Base-by-base conservation (phyloP, 1,140 invertebrate genomes). In the Anastatus disparis region DNA sequence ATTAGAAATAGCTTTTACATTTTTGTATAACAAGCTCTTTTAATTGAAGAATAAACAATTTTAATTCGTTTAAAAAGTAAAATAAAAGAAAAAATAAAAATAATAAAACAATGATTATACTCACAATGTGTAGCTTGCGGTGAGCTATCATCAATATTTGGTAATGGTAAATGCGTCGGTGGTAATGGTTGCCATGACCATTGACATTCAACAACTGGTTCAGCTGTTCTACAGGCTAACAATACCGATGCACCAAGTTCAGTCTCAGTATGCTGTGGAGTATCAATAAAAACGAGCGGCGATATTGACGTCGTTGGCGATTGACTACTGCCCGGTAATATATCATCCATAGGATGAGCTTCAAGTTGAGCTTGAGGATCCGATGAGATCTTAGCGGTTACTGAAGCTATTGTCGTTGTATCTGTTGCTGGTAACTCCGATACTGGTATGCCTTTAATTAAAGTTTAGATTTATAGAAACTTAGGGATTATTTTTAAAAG, bases 161-260 rank as follows among this genome's bases (percentile, higher is more conserved):
- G 84, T 74, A 81, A 76, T 38, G 84, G 84, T 40, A 85, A 72
- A 61, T 83, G 78, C 29, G 79, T 76, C 3, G 84, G 83, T 2
- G 84, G 81, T 22, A 85, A 70, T 26, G 83, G 79, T 20, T 79
- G 80, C 85, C 85, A 86, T 52, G 82, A 84, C 85, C 85, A 85
- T 53, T 81, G 83, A 42, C 85, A 85, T 58, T 85, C 83, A 40
- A 73, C 75, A 13, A 86, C 84, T 55, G 83, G 79, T 72, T 76
- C 75, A 9, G 75, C 74, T 4, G 84, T 84, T 61, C 81, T 77
- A 66, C 85, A 86, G 40, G 79, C 76, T 38, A 86, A 70, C 29
- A 85, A 65, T 3, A 85, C 81, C 31, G 84, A 84, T 6, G 79
- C 76, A 0, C 81, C 84, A 10, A 84, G 73, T 59, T 79, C 72